phyloP scores from a whole-genome alignment of 2,797 vertebrate genomes.

The Typhlichthys subterraneus region DNA sequence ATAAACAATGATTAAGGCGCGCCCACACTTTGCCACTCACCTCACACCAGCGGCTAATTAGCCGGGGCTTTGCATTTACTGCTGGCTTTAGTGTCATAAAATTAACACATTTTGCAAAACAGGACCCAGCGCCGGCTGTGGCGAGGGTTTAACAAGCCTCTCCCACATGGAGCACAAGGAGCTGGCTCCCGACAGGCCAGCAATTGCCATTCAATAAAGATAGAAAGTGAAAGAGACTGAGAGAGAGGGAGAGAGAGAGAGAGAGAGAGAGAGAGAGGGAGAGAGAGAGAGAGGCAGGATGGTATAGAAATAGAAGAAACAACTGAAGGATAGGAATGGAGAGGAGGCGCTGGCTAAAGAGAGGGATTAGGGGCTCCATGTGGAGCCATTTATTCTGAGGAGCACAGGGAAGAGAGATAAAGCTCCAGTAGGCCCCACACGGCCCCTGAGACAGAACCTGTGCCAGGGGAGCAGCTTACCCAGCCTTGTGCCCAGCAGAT shows the following conservation, averaged over 20 bases:
- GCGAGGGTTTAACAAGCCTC: constrained; percentile 70
- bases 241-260: constrained; percentile 6
- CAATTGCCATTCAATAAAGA: constrained; percentile 44
- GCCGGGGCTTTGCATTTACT: constrained; percentile 72
- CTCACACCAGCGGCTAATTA: constrained; percentile 73
- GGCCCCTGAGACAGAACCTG: constrained; percentile 66
- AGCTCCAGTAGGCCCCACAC: constrained; percentile 68
- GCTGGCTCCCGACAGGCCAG: constrained; percentile 54
- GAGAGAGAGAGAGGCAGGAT: constrained; percentile 12
- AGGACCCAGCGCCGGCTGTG: constrained; percentile 58
- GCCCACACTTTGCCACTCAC: constrained; percentile 71
- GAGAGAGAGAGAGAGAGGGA: constrained; percentile 3
- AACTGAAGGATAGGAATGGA: constrained; percentile 23
- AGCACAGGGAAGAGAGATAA: constrained; percentile 76
- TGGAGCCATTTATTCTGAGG: constrained; percentile 78
- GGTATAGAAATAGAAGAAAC: constrained; percentile 24
- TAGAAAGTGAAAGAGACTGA: constrained; percentile 4
- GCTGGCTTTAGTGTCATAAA: constrained; percentile 70
- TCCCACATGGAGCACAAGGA: constrained; percentile 42
- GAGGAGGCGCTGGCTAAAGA: constrained; percentile 56
- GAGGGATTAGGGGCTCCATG: constrained; percentile 74
- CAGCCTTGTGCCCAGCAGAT: constrained; percentile 74
- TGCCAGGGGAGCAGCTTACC: constrained; percentile 78
- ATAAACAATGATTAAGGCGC: constrained; percentile 76
- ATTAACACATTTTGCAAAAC: constrained; percentile 77